Evolutionary conservation across 2,888 invertebrate species (phyloP).

Genomic region (Candidula unifasciata): DNA sequence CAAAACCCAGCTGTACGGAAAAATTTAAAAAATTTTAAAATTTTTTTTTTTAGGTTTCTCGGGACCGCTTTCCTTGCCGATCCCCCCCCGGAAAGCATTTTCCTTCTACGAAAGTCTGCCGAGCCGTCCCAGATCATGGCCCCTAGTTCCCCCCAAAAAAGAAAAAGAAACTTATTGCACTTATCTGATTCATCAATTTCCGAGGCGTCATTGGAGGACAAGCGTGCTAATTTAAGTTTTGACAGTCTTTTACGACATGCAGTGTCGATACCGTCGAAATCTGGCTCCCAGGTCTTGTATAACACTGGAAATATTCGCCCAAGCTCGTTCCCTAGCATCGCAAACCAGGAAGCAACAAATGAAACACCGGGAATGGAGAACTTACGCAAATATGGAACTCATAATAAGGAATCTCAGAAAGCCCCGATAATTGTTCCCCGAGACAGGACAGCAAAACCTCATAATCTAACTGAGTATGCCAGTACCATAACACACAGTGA

Average conservation of each 20-base stretch:
- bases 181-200: not conserved
- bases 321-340: not conserved
- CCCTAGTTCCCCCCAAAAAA: not conserved
- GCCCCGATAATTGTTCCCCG: not conserved
- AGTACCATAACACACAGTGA: not conserved
- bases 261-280: not conserved
- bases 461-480: not conserved
- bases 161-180: not conserved
- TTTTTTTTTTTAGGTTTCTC: not conserved
- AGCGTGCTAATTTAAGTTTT: not conserved
- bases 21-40: not conserved
- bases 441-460: not conserved
- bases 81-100: not conserved
- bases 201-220: not conserved
- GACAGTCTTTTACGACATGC: not conserved
- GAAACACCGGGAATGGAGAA: not conserved
- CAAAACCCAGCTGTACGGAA: too few relatives aligned
- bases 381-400: too few relatives aligned
- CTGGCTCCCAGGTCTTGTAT: not conserved
- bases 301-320: too few relatives aligned
- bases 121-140: slow-evolving; percentile 19
- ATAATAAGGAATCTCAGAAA: too few relatives aligned
- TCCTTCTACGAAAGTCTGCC: not conserved
- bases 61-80: not conserved
- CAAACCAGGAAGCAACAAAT: too few relatives aligned